A percentile compares a stretch with the other conserved stretches of the same genome.
Evolutionary conservation across 2,797 vertebrate genomes (phyloP).

Genomic region (Chelonia mydas): DNA sequence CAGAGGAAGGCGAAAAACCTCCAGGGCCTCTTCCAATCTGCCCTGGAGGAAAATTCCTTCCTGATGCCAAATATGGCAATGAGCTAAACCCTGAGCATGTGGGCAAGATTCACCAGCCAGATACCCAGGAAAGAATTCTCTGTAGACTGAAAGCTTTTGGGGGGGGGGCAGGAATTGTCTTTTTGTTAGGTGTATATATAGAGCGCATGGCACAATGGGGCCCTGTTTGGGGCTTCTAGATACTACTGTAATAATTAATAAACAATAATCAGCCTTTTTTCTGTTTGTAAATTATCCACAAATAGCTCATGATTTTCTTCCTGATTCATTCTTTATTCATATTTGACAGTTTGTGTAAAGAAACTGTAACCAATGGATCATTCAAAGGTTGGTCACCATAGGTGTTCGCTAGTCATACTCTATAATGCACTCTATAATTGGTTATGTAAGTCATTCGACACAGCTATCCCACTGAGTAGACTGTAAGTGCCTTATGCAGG

Average conservation of each 20-base stretch:
- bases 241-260: not conserved
- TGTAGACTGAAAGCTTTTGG: not conserved
- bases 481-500: not conserved
- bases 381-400: not conserved
- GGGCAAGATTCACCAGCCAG: too few species aligned
- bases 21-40: too few species aligned
- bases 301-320: not conserved
- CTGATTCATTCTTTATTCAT: not conserved
- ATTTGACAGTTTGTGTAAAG: too few species aligned
- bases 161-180: not conserved
- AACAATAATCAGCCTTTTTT: not conserved
- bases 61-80: too few species aligned
- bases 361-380: too few species aligned
- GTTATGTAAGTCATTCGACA: not conserved
- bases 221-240: not conserved
- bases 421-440: not conserved
- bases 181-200: not conserved
- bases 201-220: not conserved
- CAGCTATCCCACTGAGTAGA: not conserved
- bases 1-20: too few species aligned
- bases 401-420: not conserved
- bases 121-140: too few species aligned
- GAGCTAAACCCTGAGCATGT: too few species aligned
- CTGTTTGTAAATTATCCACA: not conserved
- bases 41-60: too few species aligned